phyloP scores from a whole-genome alignment of 2,113 vertebrate genomes.

The Garra rufa region DNA sequence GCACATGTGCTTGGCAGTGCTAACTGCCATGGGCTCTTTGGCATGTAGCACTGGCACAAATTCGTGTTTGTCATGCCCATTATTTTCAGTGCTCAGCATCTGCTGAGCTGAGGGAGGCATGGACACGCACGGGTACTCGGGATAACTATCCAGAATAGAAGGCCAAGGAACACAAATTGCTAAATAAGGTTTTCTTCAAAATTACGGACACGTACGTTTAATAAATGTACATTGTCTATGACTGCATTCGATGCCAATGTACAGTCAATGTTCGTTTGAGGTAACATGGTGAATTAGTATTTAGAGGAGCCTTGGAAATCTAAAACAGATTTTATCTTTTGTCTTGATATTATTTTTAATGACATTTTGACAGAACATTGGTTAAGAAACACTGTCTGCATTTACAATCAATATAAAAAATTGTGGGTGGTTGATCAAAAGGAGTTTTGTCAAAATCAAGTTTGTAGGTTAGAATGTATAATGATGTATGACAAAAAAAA shows the following conservation, averaged over 20 bases:
- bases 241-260: background rate
- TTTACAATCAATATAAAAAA: background rate
- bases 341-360: background rate
- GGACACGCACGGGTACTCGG: background rate
- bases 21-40: slow-evolving; percentile 32
- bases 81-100: slow-evolving; percentile 49
- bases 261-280: background rate
- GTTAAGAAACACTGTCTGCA: background rate
- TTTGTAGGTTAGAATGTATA: background rate
- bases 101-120: slow-evolving; percentile 31
- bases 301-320: background rate
- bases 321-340: background rate
- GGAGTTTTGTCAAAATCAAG: background rate
- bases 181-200: slow-evolving; percentile 9
- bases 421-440: background rate
- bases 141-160: slow-evolving; percentile 8
- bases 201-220: background rate
- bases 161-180: background rate
- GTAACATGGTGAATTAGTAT: background rate
- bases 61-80: slow-evolving; percentile 36
- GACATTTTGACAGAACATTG: background rate
- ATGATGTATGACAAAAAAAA: background rate
- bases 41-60: slow-evolving; percentile 14
- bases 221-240: background rate
- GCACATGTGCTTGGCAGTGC: slow-evolving; percentile 36